These are phyloP conservation scores for Nylanderia fulva DNA, from an alignment of 1,140 invertebrate genomes.

Conservation along the genomic window DNA sequence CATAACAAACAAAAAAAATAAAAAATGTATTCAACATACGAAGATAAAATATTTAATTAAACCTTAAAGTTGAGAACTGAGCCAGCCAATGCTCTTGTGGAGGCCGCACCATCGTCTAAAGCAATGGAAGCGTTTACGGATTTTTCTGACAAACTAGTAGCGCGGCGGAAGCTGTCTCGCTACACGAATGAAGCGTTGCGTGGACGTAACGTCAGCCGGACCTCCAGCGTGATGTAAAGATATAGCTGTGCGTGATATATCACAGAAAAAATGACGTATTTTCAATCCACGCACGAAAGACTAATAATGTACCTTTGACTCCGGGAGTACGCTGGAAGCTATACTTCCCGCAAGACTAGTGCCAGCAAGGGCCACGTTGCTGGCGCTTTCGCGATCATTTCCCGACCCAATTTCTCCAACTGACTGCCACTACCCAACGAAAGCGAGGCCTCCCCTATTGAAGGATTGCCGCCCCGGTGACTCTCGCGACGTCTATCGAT, in stretches of 20 bases:
- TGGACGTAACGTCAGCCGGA: constrained; percentile 91
- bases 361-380: constrained; percentile 90
- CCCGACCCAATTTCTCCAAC: constrained; percentile 88
- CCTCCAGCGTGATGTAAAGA: constrained; percentile 87
- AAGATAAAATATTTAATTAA: neutral
- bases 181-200: constrained; percentile 90
- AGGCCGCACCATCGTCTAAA: constrained; percentile 89
- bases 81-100: constrained; percentile 91
- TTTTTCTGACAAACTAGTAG: constrained; percentile 90
- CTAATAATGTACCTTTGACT: constrained; percentile 84
- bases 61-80: constrained; percentile 91
- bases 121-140: constrained; percentile 89
- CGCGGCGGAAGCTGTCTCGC: constrained; percentile 90
- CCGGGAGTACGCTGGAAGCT: constrained; percentile 87
- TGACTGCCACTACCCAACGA: constrained; percentile 92
- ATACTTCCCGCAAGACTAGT: constrained; percentile 91
- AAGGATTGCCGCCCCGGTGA: constrained; percentile 90
- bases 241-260: neutral
- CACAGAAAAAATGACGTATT: neutral
- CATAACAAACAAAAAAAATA: neutral
- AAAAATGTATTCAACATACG: neutral
- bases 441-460: constrained; percentile 92
- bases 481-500: constrained; percentile 88
- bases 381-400: constrained; percentile 91
- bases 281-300: neutral